phyloP scores from a whole-genome alignment of 2,797 vertebrate genomes.

The Podarcis siculus region DNA sequence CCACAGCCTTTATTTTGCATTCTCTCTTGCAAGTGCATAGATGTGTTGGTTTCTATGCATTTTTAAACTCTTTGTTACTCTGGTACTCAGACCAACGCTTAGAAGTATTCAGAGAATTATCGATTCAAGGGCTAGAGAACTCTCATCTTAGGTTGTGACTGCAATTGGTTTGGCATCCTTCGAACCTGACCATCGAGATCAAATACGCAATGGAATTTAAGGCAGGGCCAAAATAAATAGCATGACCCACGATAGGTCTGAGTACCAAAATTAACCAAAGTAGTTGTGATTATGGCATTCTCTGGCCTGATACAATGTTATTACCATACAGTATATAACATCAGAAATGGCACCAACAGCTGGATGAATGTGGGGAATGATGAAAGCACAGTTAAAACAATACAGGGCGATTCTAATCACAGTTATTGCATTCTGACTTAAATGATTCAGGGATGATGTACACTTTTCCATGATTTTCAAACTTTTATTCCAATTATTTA shows the following conservation, averaged over 20 bases:
- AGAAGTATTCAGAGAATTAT: slow-evolving; percentile 57
- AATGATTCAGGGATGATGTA: slow-evolving; percentile 20
- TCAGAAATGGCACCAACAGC: slow-evolving; percentile 69
- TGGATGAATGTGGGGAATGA: slow-evolving; percentile 81
- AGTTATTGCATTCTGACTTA: slow-evolving; percentile 8
- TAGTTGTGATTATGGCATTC: slow-evolving; percentile 77
- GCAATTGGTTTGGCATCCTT: slow-evolving; percentile 27
- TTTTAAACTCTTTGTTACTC: slow-evolving; percentile 79
- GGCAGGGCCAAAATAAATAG: slow-evolving; percentile 9
- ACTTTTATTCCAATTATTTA: slow-evolving; percentile 17
- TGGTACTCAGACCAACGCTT: slow-evolving; percentile 80
- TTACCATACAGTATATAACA: slow-evolving; percentile 53
- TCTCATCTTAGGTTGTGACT: background rate
- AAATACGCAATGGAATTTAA: slow-evolving; percentile 9
- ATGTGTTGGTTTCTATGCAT: slow-evolving; percentile 69
- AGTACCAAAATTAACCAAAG: slow-evolving; percentile 71
- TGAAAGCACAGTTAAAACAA: slow-evolving; percentile 75
- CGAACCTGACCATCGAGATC: slow-evolving; percentile 14
- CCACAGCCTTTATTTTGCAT: slow-evolving; percentile 86
- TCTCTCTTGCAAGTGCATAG: slow-evolving; percentile 66
- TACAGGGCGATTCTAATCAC: background rate
- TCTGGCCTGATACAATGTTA: slow-evolving; percentile 62
- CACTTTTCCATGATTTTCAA: background rate
- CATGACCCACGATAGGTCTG: slow-evolving; percentile 10
- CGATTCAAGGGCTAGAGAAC: background rate